These are phyloP conservation scores for Galago senegalensis DNA, from an alignment of 2,797 vertebrate genomes.

Conservation along the genomic window DNA sequence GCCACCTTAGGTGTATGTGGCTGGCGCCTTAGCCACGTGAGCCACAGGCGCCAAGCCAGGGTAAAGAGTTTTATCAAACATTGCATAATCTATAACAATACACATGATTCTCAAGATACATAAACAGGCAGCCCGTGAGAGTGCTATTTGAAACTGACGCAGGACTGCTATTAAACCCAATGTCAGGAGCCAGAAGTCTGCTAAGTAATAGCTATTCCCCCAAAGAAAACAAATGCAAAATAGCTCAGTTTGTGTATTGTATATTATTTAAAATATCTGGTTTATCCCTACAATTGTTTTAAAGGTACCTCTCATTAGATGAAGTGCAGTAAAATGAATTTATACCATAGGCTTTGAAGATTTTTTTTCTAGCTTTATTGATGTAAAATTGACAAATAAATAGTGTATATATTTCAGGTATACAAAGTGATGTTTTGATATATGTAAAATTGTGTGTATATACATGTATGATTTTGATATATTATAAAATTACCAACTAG, in stretches of 20 bases:
- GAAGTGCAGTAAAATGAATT: slow-evolving; percentile 15
- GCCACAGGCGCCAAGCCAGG: too few relatives aligned
- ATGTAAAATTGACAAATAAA: slow-evolving; percentile 1
- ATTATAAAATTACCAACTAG: background rate
- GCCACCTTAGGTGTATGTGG: too few relatives aligned
- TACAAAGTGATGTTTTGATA: slow-evolving; percentile 11
- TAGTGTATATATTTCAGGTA: background rate
- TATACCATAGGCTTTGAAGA: background rate
- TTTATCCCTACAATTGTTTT: slow-evolving; percentile 52
- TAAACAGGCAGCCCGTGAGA: background rate
- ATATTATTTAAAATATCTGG: slow-evolving; percentile 38
- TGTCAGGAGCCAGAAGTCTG: slow-evolving; percentile 10
- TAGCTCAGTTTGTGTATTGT: background rate
- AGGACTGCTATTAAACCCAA: slow-evolving; percentile 26
- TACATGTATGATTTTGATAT: background rate
- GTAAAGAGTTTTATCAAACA: background rate
- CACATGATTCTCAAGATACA: background rate
- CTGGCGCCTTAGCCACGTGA: too few relatives aligned
- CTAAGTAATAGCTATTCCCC: slow-evolving; percentile 5
- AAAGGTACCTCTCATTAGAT: background rate
- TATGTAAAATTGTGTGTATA: background rate
- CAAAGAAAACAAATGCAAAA: background rate
- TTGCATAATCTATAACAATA: background rate
- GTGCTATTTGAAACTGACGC: background rate
- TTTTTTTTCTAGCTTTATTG: background rate